Conservation (phyloP, 2,888 invertebrate genomes). For the Hydraecia micacea region DNA sequence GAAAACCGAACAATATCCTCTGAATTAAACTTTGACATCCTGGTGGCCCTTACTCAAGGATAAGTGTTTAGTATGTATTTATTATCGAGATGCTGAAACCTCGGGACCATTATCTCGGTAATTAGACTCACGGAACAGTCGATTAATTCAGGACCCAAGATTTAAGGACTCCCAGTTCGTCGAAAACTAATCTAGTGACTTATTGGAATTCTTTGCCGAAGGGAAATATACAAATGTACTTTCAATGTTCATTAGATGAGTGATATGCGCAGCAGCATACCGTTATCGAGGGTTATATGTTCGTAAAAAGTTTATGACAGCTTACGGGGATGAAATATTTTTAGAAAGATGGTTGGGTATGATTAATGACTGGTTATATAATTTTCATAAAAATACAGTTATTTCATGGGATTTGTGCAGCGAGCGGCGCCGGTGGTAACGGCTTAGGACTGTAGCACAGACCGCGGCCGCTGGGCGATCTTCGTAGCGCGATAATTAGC, state of each 20-base stretch:
- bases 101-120: conserved; percentile 63
- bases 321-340: conserved; percentile 23
- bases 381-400: conserved; percentile 39
- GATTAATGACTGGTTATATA: conserved; percentile 12
- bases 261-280: conserved; percentile 32
- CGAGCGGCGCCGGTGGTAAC: background rate
- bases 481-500: conserved; percentile 75
- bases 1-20: conserved; percentile 21
- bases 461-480: conserved; percentile 7
- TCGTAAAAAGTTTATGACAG: conserved; percentile 49
- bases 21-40: conserved; percentile 48
- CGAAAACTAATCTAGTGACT: conserved; percentile 70
- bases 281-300: conserved; percentile 39
- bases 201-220: conserved; percentile 68
- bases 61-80: conserved; percentile 57
- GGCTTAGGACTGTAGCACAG: conserved; percentile 4
- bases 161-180: conserved; percentile 65
- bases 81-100: conserved; percentile 62
- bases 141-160: conserved; percentile 69
- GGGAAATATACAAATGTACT: conserved; percentile 62
- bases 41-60: conserved; percentile 28
- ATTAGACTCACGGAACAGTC: conserved; percentile 67
- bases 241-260: conserved; percentile 62
- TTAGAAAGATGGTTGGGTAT: conserved; percentile 26
- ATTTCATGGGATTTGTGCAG: background rate